Evolutionary conservation across 2,888 invertebrate species (phyloP).

Genomic region (Artemia sinica): DNA sequence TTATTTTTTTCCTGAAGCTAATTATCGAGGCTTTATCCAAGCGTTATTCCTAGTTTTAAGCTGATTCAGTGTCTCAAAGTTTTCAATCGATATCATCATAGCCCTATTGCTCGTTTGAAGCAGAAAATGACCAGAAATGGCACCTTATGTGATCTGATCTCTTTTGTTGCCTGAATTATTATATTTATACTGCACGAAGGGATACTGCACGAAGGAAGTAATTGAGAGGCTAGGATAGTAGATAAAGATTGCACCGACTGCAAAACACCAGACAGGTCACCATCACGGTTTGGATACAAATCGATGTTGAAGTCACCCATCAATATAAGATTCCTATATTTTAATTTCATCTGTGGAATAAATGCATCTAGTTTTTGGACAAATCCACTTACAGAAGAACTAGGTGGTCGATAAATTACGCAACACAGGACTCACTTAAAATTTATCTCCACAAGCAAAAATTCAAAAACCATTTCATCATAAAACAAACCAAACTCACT

Average conservation of each 20-base stretch:
- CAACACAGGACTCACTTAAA: conserved; percentile 3
- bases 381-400: conserved; percentile 6
- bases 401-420: conserved; percentile 3
- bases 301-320: conserved; percentile 9
- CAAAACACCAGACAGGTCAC: neutral
- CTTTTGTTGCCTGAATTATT: too few relatives aligned
- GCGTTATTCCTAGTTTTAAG: too few relatives aligned
- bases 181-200: neutral
- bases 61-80: too few relatives aligned
- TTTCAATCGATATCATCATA: too few relatives aligned
- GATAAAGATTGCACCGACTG: conserved; percentile 9
- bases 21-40: too few relatives aligned
- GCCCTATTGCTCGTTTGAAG: too few relatives aligned
- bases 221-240: neutral
- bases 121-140: too few relatives aligned
- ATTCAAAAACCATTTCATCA: conserved; percentile 5
- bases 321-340: conserved; percentile 5
- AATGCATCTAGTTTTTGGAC: conserved; percentile 1
- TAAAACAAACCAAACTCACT: conserved; percentile 4
- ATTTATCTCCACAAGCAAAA: conserved; percentile 4
- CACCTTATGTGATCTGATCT: too few relatives aligned
- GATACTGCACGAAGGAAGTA: conserved; percentile 9
- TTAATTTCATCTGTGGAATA: neutral
- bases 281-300: conserved; percentile 2
- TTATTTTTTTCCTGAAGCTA: too few relatives aligned